These are phyloP conservation scores for Asteroscopus sphinx DNA, from an alignment of 2,888 invertebrate species.

Conservation along the genomic window DNA sequence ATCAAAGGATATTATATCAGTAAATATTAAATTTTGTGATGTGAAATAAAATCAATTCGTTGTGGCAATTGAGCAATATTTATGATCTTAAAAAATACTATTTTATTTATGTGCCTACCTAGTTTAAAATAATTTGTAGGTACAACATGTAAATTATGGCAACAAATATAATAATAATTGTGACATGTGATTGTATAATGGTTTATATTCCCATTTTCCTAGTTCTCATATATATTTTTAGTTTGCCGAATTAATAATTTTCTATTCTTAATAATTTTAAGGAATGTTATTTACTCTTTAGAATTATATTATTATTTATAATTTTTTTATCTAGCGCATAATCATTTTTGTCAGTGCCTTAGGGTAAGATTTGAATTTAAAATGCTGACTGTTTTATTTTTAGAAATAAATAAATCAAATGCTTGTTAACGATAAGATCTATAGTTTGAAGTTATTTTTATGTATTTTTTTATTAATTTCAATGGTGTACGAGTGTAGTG, in stretches of 20 bases:
- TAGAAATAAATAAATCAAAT: conserved; percentile 70
- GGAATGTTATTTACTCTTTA: conserved; percentile 86
- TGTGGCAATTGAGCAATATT: conserved; percentile 48
- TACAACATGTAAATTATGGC: conserved; percentile 27
- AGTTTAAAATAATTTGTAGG: conserved; percentile 31
- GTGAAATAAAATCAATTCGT: conserved; percentile 35
- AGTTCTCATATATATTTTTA: conserved; percentile 59
- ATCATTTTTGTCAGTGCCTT: conserved; percentile 87
- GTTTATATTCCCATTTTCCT: conserved; percentile 47
- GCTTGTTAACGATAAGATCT: conserved; percentile 69
- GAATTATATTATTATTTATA: conserved; percentile 79
- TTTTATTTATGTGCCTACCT: conserved; percentile 35
- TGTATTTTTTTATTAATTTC: conserved; percentile 59
- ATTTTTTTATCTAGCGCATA: conserved; percentile 79
- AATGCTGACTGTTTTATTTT: conserved; percentile 75
- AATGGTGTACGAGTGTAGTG: conserved; percentile 60
- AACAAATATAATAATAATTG: conserved; percentile 36
- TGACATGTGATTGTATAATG: conserved; percentile 35
- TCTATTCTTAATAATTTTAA: conserved; percentile 79
- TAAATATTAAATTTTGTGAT: conserved; percentile 44
- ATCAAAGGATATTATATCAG: conserved; percentile 43
- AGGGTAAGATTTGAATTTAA: conserved; percentile 82
- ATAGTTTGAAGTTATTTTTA: conserved; percentile 64
- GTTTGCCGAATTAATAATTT: conserved; percentile 76
- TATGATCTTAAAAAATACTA: conserved; percentile 37